A percentile compares a stretch with the other conserved stretches of the same genome.
Evolutionary conservation across 2,888 invertebrate species (phyloP).

Genomic region (Ornithoptera priamus): DNA sequence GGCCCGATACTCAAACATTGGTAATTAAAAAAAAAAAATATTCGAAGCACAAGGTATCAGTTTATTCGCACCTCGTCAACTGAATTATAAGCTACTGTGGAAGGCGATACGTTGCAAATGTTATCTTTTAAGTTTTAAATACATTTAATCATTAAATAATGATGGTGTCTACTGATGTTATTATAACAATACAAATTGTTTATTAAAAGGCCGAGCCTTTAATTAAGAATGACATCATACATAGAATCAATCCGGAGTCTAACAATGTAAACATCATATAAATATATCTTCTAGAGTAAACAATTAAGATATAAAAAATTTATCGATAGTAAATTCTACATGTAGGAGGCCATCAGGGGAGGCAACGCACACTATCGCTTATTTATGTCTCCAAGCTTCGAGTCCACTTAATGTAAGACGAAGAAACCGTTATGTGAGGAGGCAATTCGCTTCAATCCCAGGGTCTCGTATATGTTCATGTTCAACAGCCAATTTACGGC

Average conservation of each 20-base stretch:
- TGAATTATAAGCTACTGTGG: conserved; percentile 31
- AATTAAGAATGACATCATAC: conserved; percentile 15
- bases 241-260: conserved; percentile 3
- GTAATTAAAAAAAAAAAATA: conserved; percentile 17
- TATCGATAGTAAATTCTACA: too few relatives aligned
- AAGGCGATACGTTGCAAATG: conserved; percentile 37
- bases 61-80: conserved; percentile 37
- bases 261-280: background rate
- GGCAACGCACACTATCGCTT: too few relatives aligned
- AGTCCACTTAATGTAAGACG: too few relatives aligned
- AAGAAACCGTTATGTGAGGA: too few relatives aligned
- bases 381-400: too few relatives aligned
- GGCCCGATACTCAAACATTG: conserved; percentile 59
- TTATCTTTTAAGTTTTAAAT: conserved; percentile 37
- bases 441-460: too few relatives aligned
- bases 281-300: background rate
- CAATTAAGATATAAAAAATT: too few relatives aligned
- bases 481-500: too few relatives aligned
- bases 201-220: background rate
- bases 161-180: conserved; percentile 20
- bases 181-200: conserved; percentile 5
- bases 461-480: too few relatives aligned
- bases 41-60: conserved; percentile 35
- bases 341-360: too few relatives aligned
- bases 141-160: conserved; percentile 6